Percentiles rank a stretch among this genome's conserved stretches.
phyloP scores from a whole-genome alignment of 53 echinoderm and acorn worm species.

The Hippasteria phrygiana region DNA sequence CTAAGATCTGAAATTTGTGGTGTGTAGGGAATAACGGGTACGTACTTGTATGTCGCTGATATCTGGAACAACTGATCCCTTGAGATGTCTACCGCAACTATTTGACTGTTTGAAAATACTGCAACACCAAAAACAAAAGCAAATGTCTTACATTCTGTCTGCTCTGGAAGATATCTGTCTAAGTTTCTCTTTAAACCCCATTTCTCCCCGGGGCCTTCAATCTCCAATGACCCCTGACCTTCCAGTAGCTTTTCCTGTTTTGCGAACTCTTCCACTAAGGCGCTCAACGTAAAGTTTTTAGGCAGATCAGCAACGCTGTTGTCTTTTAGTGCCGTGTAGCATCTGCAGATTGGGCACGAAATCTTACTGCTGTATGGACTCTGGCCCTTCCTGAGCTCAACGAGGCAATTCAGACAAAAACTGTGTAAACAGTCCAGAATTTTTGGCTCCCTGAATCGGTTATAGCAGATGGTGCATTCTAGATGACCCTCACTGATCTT shows the following conservation, averaged over 20 bases:
- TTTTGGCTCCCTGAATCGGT: slow-evolving; percentile 32
- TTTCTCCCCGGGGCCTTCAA: background rate
- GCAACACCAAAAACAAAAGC: background rate
- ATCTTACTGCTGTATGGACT: background rate
- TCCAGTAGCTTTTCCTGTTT: background rate
- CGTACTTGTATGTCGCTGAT: background rate
- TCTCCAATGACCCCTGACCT: background rate
- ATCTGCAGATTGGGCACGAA: slow-evolving; percentile 35
- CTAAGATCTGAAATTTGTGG: background rate
- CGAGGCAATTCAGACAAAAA: slow-evolving; percentile 49
- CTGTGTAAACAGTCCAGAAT: slow-evolving; percentile 54
- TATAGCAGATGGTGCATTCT: slow-evolving; percentile 17
- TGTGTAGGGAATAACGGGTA: background rate
- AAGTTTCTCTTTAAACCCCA: background rate
- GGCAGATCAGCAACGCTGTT: background rate
- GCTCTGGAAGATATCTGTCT: background rate
- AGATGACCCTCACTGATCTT: slow-evolving; percentile 34
- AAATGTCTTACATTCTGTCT: background rate
- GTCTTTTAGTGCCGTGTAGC: slow-evolving; percentile 9
- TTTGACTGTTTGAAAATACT: background rate
- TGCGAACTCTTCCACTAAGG: slow-evolving; percentile 2
- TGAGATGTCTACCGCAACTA: background rate
- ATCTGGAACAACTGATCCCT: background rate
- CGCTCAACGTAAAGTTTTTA: background rate
- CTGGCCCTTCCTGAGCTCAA: background rate